Evolutionary conservation across 2,888 invertebrate genomes (phyloP), one percentile per base, ranked within the genome.

Genomic region (Callosobruchus maculatus): DNA sequence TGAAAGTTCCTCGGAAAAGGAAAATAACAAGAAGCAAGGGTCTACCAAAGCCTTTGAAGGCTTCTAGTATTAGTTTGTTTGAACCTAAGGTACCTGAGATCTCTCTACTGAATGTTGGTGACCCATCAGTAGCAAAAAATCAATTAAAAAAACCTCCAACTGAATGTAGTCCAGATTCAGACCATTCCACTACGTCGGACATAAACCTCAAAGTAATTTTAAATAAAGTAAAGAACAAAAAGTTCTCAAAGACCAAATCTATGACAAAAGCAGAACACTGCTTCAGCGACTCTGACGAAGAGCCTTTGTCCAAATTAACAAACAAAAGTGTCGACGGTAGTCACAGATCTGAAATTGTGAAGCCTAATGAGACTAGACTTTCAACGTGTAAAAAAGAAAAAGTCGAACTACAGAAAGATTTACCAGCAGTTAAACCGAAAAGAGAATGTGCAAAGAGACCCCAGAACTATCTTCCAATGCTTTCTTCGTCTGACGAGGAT

Each of bases 261-360:
- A 75, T 81, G 73, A 26, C 18, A 20, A 81, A 83, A 78, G 80
- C 78, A 78, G 70, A 71, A 2, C 76, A 74, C 13, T 9, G 21
- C 7, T 91, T 90, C 75, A 90, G 89, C 80, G 92, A 92, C 82
- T 92, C 92, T 0, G 92, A 92, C 79, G 92, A 92, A 80, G 92
- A 92, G 82, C 91, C 91, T 13, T 81, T 92, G 72, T 90, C 90
- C 21, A 89, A 91, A 81, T 84, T 91, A 22, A 88, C 88, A 71
- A 86, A 86, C 74, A 80, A 79, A 73, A 78, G 77, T 70, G 70
- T 70, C 22, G 67, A 71, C 20, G 67, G 21, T 21, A 78, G 71
- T 71, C 77, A 74, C 72, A 78, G 77, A 75, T 77, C 77, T 20
- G 74, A 73, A 69, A 74, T 30, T 0, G 68, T 68, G 21, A 74